These are phyloP conservation scores for Solenopsis fugax DNA, from an alignment of 1,140 invertebrate genomes.

Conservation along the genomic window DNA sequence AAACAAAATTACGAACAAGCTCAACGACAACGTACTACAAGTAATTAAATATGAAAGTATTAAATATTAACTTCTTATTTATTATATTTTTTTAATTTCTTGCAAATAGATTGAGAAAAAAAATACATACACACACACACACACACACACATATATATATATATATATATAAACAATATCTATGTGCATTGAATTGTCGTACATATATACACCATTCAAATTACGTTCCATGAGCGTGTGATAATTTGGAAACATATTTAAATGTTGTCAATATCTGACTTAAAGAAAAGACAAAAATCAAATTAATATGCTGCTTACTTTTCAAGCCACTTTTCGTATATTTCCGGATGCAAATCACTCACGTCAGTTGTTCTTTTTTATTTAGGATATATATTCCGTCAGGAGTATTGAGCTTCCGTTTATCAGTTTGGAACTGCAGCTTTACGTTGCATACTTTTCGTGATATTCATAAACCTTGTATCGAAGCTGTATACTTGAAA, in stretches of 20 bases:
- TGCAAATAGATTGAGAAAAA: no score
- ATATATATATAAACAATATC: no score
- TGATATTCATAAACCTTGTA: conserved; percentile 79
- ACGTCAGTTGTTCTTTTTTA: conserved; percentile 51
- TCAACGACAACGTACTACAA: conserved; percentile 86
- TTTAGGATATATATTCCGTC: conserved; percentile 87
- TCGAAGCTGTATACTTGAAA: conserved; percentile 83
- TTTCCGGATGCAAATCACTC: background rate
- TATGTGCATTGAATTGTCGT: background rate
- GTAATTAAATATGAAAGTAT: conserved; percentile 72
- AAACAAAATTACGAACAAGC: conserved; percentile 80
- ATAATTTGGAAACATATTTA: background rate
- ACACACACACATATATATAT: no score
- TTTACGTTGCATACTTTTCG: conserved; percentile 78
- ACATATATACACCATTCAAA: background rate
- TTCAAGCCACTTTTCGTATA: background rate
- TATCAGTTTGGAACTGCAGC: conserved; percentile 86
- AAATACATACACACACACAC: no score
- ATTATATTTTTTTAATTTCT: background rate
- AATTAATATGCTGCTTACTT: background rate
- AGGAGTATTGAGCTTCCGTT: conserved; percentile 85
- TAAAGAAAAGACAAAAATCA: background rate
- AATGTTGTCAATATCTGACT: background rate
- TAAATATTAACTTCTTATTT: background rate
- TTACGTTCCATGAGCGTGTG: background rate